Conservation (phyloP, 2,113 vertebrate genomes). For the Entelurus aequoreus region DNA sequence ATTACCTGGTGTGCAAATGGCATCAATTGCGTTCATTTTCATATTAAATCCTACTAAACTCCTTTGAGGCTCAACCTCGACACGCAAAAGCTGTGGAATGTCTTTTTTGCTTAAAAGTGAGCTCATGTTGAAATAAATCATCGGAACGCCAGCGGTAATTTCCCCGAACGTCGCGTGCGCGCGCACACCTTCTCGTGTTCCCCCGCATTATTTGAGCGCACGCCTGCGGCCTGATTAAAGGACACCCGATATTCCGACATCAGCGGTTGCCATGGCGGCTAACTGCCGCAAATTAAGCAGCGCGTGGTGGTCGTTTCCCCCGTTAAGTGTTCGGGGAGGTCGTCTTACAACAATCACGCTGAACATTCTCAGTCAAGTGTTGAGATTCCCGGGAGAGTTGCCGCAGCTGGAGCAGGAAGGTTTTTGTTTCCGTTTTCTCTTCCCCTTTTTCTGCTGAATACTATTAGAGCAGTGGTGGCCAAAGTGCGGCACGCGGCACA, state of each 20-base stretch:
- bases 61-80: not conserved
- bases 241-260: slow-evolving; percentile 51
- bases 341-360: slow-evolving; percentile 2
- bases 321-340: slow-evolving; percentile 9
- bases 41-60: not conserved
- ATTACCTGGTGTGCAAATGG: no score
- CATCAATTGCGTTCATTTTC: not conserved
- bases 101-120: not conserved
- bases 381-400: not conserved
- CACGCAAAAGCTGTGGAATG: not conserved
- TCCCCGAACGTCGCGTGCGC: not conserved
- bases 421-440: not conserved
- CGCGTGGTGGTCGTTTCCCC: slow-evolving; percentile 12
- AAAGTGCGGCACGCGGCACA: no score
- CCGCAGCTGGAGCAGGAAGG: not conserved
- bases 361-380: not conserved
- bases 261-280: slow-evolving; percentile 29
- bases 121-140: slow-evolving; percentile 5
- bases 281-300: slow-evolving; percentile 7
- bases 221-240: slow-evolving; percentile 49
- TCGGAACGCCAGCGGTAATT: slow-evolving; percentile 4
- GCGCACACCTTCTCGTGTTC: slow-evolving; percentile 47
- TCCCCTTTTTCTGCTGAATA: not conserved
- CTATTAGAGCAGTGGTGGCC: not conserved
- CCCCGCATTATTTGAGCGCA: slow-evolving; percentile 30